Evolutionary conservation across 2,888 invertebrate genomes (phyloP), one percentile per base, ranked within the genome.

Genomic region (Incurvaria masculella): DNA sequence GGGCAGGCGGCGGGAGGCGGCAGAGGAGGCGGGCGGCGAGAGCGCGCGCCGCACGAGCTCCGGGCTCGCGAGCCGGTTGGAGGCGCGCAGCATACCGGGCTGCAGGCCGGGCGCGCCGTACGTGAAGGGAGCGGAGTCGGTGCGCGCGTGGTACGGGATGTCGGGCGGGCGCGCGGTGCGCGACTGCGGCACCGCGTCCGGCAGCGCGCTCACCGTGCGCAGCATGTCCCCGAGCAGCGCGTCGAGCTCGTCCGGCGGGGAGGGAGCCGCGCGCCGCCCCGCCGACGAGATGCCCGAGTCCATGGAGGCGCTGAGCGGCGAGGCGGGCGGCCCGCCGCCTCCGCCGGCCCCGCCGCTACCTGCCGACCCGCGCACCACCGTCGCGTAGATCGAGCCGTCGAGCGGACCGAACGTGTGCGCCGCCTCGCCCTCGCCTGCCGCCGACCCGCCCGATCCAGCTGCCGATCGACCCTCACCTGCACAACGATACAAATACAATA

Each of bases 71-170:
- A 91, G 82, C 61, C 89, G 89, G 67, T 87, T 83, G 61, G 87
- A 83, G 53, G 85, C 76, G 58, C 82, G 86, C 60, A 87, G 81
- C 86, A 87, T 87, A 63, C 81, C 82, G 59, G 80, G 72, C 52
- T 70, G 67, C 51, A 75, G 68, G 55, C 74, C 74, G 51, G 85
- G 83, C 52, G 83, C 86, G 49, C 91, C 91, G 84, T 94, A 94
- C 49, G 91, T 90, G 75, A 94, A 94, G 53, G 94, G 94, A 60
- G 90, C 85, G 60, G 91, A 90, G 71, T 93, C 90, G 59, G 90
- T 87, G 62, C 94, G 83, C 63, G 94, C 93, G 87, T 94, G 94
- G 76, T 94, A 94, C 58, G 94, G 94, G 68, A 92, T 91, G 68
- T 86, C 83, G 26, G 61, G 63, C 60, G 65, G 65, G 52, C 75